Base-by-base conservation (phyloP, 2,797 vertebrate genomes). In the Squalus acanthias region DNA sequence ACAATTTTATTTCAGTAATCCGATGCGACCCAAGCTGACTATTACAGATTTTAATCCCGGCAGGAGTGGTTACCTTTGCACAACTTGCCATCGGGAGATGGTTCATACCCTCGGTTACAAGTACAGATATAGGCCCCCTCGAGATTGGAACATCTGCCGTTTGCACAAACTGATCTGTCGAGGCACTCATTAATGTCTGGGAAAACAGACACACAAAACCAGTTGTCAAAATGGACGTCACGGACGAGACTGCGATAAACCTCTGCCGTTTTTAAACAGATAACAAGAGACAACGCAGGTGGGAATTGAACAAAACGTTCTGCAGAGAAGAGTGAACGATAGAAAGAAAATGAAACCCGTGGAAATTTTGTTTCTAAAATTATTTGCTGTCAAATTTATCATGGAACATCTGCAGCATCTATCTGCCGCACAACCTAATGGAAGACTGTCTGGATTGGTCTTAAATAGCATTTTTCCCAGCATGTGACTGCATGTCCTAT, bases 161-260 rank as follows among this genome's bases (percentile, higher is more conserved):
- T 97, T 74, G 96, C 96, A 87, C 98, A 98, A 95, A 97, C 79
- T 0, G 96, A 96, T 10, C 97, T 96, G 85, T 98, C 97, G 96
- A 97, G 97, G 97, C 98, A 98, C 96, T 98, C 98, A 20, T 98
- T 97, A 70, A 98, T 97, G 96, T 98, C 98, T 98, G 96, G 65
- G 96, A 96, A 76, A 96, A 95, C 22, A 94, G 74, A 96, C 39
- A 39, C 96, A 97, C 7, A 88, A 65, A 87, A 46, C 1, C 57
- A 13, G 95, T 91, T 1, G 50, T 72, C 91, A 96, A 96, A 85
- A 22, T 8, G 39, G 46, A 85, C 22, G 46, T 46, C 17, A 22
- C 8, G 7, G 82, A 24, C 46, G 46, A 39, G 39, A 85, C 17
- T 8, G 17, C 7, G 46, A 24, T 46, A 24, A 50, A 85, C 17